Evolutionary conservation across 2,797 vertebrate species (phyloP).

Genomic region (Sphaeramia orbicularis): DNA sequence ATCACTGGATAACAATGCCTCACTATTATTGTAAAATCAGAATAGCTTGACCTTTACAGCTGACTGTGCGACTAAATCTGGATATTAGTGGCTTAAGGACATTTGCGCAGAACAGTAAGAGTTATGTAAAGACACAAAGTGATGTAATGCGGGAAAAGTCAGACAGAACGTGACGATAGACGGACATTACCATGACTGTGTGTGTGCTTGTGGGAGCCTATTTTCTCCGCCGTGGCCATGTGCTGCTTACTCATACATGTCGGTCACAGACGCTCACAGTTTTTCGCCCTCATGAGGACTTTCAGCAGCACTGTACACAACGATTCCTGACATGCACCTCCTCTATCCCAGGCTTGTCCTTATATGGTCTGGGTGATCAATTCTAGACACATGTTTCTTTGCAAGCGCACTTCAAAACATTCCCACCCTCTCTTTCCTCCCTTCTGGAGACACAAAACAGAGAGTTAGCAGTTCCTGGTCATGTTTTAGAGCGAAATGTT

Average conservation of each 20-base stretch:
- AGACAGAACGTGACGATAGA: slow-evolving; percentile 31
- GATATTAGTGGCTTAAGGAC: slow-evolving; percentile 41
- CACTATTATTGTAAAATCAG: background rate
- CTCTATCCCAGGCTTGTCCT: slow-evolving; percentile 69
- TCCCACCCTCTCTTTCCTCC: slow-evolving; percentile 50
- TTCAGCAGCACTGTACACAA: slow-evolving; percentile 8
- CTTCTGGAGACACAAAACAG: slow-evolving; percentile 72
- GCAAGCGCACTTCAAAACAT: slow-evolving; percentile 69
- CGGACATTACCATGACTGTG: slow-evolving; percentile 39
- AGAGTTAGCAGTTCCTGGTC: slow-evolving; percentile 33
- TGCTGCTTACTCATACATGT: slow-evolving; percentile 65
- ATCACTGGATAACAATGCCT: background rate
- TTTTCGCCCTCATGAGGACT: slow-evolving; percentile 15
- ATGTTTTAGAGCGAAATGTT: slow-evolving; percentile 33
- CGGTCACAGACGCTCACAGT: slow-evolving; percentile 35
- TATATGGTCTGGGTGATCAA: slow-evolving; percentile 83
- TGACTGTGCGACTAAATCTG: slow-evolving; percentile 24
- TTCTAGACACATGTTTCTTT: slow-evolving; percentile 76
- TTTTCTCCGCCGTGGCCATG: slow-evolving; percentile 35
- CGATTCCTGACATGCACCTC: slow-evolving; percentile 66
- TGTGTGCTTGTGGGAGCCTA: slow-evolving; percentile 39
- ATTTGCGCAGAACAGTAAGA: slow-evolving; percentile 29
- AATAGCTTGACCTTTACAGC: slow-evolving; percentile 26
- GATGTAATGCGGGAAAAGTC: slow-evolving; percentile 61
- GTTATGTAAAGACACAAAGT: slow-evolving; percentile 51